phyloP scores from a whole-genome alignment of 2,888 invertebrate species.

The Machimus rusticus region DNA sequence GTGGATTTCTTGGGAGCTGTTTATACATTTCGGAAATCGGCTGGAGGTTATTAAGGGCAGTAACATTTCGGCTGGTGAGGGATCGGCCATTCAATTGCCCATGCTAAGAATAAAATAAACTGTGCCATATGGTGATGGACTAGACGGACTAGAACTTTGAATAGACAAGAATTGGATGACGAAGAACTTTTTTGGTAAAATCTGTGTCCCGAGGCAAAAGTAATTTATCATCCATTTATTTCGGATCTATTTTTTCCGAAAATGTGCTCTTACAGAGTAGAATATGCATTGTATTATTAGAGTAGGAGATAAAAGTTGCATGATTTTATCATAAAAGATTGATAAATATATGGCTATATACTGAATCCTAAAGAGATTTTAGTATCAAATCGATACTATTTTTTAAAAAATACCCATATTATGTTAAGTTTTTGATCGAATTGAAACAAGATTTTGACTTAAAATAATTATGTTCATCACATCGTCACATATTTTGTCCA shows the following conservation, averaged over 20 bases:
- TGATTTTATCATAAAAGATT: too few species aligned
- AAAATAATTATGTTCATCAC: too few species aligned
- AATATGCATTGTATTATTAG: background rate
- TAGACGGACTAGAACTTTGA: background rate
- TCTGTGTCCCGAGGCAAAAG: background rate
- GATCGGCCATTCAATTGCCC: background rate
- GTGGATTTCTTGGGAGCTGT: background rate
- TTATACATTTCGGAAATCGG: background rate
- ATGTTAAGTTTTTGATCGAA: too few species aligned
- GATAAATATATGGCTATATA: too few species aligned
- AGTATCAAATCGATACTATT: too few species aligned
- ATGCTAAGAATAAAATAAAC: background rate
- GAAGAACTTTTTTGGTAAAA: background rate
- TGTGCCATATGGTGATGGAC: background rate
- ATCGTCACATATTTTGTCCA: too few species aligned
- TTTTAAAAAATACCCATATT: too few species aligned
- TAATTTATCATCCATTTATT: background rate
- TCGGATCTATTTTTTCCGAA: background rate
- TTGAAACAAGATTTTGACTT: too few species aligned
- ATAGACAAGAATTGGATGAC: background rate
- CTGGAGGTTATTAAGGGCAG: background rate
- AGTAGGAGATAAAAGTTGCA: too few species aligned
- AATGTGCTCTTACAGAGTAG: background rate
- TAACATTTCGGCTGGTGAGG: background rate
- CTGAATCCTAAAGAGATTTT: too few species aligned